Evolutionary conservation across 1,140 invertebrate genomes (phyloP).

Genomic region (Drosophila pectinifera): DNA sequence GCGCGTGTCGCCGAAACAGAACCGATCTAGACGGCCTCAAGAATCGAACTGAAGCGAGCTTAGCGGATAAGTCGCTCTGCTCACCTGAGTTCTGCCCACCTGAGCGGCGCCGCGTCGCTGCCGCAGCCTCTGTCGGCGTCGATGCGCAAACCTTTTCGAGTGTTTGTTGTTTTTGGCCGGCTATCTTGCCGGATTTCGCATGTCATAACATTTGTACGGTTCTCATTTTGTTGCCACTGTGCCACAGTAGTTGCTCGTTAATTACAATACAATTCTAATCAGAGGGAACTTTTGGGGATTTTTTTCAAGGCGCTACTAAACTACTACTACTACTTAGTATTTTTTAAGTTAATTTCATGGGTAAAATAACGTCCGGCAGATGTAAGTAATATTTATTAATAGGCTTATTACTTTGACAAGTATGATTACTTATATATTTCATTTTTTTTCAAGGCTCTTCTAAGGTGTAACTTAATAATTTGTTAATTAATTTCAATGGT

Average conservation of each 20-base stretch:
- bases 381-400: too few relatives aligned
- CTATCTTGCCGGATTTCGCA: conserved; percentile 80
- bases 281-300: neutral
- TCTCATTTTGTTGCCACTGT: conserved; percentile 27
- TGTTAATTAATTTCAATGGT: too few relatives aligned
- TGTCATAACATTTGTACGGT: conserved; percentile 55
- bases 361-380: neutral
- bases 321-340: neutral
- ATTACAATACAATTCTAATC: conserved; percentile 5
- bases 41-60: conserved; percentile 81
- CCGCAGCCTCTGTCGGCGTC: conserved; percentile 10
- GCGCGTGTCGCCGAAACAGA: conserved; percentile 66
- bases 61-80: conserved; percentile 40
- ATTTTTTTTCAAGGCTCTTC: too few relatives aligned
- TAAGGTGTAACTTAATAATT: too few relatives aligned
- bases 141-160: conserved; percentile 73
- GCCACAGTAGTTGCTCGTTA: conserved; percentile 30
- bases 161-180: conserved; percentile 48
- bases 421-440: too few relatives aligned
- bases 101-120: neutral
- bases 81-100: conserved; percentile 25
- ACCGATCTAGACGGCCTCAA: conserved; percentile 84
- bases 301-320: conserved; percentile 1
- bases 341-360: neutral
- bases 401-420: too few relatives aligned